A percentile compares a stretch with the other conserved stretches of the same genome.
Evolutionary conservation across 92 coral and sea anemone genomes (phyloP).

Genomic region (Palythoa grandiflora): DNA sequence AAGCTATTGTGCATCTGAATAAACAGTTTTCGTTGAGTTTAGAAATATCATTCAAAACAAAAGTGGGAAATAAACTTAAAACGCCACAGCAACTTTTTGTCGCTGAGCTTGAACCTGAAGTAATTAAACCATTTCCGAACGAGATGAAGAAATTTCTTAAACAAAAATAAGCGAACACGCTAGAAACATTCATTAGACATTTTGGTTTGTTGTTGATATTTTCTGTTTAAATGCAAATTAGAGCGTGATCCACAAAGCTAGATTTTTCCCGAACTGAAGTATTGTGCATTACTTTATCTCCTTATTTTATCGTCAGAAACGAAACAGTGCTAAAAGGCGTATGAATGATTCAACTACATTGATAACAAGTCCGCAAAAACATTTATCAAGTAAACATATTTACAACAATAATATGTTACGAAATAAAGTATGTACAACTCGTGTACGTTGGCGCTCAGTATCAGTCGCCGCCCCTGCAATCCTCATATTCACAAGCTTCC

Average conservation of each 20-base stretch:
- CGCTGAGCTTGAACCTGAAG: background rate
- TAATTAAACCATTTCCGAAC: background rate
- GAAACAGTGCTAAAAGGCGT: background rate
- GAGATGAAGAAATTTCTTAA: background rate
- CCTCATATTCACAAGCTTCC: background rate
- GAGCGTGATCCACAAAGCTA: background rate
- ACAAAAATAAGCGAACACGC: background rate
- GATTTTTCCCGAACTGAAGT: background rate
- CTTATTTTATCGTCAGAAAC: background rate
- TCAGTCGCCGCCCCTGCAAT: background rate
- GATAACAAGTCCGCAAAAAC: background rate
- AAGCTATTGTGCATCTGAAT: background rate
- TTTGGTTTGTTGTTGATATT: background rate
- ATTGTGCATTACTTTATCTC: background rate
- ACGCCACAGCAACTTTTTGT: background rate
- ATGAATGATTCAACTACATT: background rate
- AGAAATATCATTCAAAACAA: background rate
- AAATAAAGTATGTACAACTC: background rate
- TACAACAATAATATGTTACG: background rate
- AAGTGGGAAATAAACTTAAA: background rate
- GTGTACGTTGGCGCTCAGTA: background rate
- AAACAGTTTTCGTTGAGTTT: background rate
- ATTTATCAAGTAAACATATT: background rate
- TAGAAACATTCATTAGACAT: background rate
- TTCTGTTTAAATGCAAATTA: constrained; percentile 16